These are phyloP conservation scores for Dryomyza anilis DNA, from an alignment of 2,888 invertebrate species.

Conservation along the genomic window DNA sequence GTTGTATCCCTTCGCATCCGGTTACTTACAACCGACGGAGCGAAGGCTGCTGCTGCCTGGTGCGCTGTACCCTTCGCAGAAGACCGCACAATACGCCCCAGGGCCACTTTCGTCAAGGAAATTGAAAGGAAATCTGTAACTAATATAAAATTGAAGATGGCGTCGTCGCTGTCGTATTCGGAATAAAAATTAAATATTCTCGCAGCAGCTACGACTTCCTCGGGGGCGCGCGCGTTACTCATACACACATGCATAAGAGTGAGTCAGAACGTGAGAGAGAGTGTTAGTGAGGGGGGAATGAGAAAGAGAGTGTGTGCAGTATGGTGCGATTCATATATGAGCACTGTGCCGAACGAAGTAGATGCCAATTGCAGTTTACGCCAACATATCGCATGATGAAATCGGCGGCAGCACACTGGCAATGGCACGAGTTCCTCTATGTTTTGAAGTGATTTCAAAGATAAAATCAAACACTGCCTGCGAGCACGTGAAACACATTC, in stretches of 20 bases:
- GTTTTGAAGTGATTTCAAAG: not conserved
- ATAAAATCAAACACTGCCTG: slow-evolving; percentile 1
- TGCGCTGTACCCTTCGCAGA: too few relatives aligned
- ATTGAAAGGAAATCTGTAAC: slow-evolving; percentile 41
- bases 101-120: slow-evolving; percentile 31
- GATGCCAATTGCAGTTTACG: not conserved
- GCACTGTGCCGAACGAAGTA: not conserved
- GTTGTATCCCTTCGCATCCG: not conserved
- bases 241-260: not conserved
- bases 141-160: slow-evolving; percentile 36
- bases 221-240: slow-evolving; percentile 16
- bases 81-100: not conserved
- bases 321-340: not conserved
- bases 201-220: slow-evolving; percentile 16
- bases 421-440: not conserved
- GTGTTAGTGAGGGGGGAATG: slow-evolving; percentile 2
- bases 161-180: slow-evolving; percentile 14
- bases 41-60: too few relatives aligned
- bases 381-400: not conserved
- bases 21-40: not conserved
- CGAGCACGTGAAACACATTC: not conserved
- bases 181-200: slow-evolving; percentile 28
- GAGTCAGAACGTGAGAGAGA: not conserved
- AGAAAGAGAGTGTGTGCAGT: slow-evolving; percentile 9
- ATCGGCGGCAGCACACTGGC: not conserved